Evolutionary conservation across 2,113 vertebrate genomes (phyloP), one percentile per base, ranked within the genome.

Genomic region (Tamias sibiricus): DNA sequence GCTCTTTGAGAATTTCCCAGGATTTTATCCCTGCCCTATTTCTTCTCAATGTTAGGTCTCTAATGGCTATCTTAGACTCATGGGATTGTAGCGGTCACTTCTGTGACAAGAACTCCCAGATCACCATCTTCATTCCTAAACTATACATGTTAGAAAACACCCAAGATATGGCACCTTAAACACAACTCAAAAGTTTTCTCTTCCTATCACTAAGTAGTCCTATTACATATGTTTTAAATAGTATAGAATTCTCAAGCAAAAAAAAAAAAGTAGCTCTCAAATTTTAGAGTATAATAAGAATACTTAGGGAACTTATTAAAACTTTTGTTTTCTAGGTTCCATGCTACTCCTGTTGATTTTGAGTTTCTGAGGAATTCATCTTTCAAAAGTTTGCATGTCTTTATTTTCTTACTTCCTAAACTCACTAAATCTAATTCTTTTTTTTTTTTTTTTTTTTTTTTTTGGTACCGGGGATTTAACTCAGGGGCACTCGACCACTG

Each of bases 351-450:
- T 4, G 40, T 0, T 79, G 71, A 95, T 68, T 87, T 79, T 83
- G 28, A 64, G n/a, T 77, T 87, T 92, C 75, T 69, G 40, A n/a
- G 30, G 24, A 94, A 90, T 62, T 77, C 44, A 82, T 72, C 54
- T 82, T 84, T 92, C 44, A 94, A 30, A 37, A 71, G 42, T 69
- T 91, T 88, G 59, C 64, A 6, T 54, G 12, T 86, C 59, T 88
- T 90, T 69, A 44, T 72, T 69, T 69, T 84, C 59, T 92, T 35
- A 71, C 22, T 77, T 94, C 83, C 52, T 74, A 83, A 49, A 92
- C n/a, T 75, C 40, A 40, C 35, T 93, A 47, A 71, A 54, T 69
- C 47, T 20, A 71, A 66, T 91, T 35, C 54, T 81, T 90, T 87
- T n/a, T n/a, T n/a, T n/a, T n/a, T n/a, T n/a, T n/a, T n/a, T n/a